Percentiles rank a stretch among this genome's conserved stretches.
Evolutionary conservation across 2,888 invertebrate genomes (phyloP).

Genomic region (Xanthia togata): DNA sequence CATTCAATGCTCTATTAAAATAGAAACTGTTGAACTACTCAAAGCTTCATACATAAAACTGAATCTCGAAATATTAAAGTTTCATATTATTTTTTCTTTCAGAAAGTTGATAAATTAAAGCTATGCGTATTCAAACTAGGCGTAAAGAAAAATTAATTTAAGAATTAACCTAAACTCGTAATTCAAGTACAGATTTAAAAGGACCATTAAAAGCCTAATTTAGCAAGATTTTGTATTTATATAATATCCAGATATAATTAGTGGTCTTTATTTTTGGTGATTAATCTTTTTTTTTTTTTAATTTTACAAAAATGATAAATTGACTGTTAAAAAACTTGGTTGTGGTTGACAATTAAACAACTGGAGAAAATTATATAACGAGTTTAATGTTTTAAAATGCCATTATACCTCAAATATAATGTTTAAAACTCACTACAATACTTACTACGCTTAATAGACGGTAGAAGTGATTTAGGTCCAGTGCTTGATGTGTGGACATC

Average conservation of each 20-base stretch:
- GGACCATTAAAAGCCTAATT: neutral
- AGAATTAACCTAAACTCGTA: neutral
- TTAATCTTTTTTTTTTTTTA: neutral
- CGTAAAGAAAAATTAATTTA: no score
- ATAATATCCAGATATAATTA: neutral
- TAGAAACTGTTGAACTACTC: neutral
- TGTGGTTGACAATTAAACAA: neutral
- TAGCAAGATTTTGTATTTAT: neutral
- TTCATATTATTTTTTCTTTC: neutral
- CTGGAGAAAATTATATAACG: neutral
- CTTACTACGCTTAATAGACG: no score
- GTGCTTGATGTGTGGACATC: slow-evolving; percentile 5
- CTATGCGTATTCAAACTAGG: neutral
- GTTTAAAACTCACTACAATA: neutral
- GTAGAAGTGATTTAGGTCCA: neutral
- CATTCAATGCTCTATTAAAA: neutral
- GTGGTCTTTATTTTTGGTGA: neutral
- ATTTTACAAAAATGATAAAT: neutral
- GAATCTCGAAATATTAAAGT: neutral
- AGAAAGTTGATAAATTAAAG: neutral
- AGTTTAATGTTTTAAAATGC: neutral
- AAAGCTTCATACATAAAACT: neutral
- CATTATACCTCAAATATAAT: neutral
- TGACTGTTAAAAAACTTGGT: neutral
- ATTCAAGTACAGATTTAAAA: neutral